These are phyloP conservation scores for Xenops minutus DNA, from an alignment of 2,797 vertebrate species.

Conservation along the genomic window DNA sequence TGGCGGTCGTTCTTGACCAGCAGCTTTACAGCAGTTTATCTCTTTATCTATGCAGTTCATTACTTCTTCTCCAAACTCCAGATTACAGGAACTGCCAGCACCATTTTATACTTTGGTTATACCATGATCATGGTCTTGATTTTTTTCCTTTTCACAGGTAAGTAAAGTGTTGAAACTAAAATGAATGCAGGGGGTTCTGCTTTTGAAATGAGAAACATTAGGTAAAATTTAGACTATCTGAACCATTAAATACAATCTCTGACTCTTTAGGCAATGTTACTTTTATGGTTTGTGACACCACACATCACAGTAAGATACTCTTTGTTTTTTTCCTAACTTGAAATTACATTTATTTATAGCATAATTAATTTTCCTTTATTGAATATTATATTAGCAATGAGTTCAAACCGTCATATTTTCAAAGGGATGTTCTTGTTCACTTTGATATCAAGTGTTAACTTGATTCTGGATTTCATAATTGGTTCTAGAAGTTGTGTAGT, in stretches of 20 bases:
- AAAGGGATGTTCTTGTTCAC: neutral
- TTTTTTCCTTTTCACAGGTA: slow-evolving; percentile 94
- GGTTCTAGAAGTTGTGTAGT: neutral
- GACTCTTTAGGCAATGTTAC: neutral
- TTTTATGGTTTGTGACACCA: neutral
- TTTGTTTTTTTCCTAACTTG: neutral
- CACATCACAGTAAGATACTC: neutral
- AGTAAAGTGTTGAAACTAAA: neutral
- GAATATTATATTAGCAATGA: neutral
- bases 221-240: neutral
- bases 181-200: neutral
- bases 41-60: slow-evolving; percentile 88
- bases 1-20: slow-evolving; percentile 90
- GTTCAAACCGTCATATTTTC: neutral
- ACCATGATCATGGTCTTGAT: slow-evolving; percentile 91
- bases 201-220: neutral
- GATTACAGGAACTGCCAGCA: slow-evolving; percentile 86
- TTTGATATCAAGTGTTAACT: neutral
- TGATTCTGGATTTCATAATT: neutral
- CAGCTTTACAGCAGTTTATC: slow-evolving; percentile 89
- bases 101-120: slow-evolving; percentile 93
- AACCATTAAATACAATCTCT: neutral
- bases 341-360: neutral
- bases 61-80: slow-evolving; percentile 94
- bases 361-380: neutral